Percentiles rank a stretch among this genome's conserved stretches.
phyloP scores from a whole-genome alignment of 2,113 vertebrate species.

The Nothocercus nigrocapillus region DNA sequence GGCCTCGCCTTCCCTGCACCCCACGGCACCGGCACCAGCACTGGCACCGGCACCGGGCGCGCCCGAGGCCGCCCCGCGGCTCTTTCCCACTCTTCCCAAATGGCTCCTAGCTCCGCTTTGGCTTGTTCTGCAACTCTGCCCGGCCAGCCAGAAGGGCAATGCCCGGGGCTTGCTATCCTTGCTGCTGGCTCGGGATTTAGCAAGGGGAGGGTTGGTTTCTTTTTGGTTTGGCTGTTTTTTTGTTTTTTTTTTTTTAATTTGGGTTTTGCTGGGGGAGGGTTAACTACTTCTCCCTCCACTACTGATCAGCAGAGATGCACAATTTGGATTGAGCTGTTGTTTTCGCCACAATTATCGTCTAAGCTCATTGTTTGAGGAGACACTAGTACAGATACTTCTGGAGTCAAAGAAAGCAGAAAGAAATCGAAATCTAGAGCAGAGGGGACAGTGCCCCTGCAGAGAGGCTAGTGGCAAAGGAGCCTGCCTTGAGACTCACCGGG shows the following conservation, averaged over 20 bases:
- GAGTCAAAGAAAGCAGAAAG: slow-evolving; percentile 72
- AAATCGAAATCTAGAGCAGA: slow-evolving; percentile 67
- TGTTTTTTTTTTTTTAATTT: not conserved
- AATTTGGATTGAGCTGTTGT: slow-evolving; percentile 79
- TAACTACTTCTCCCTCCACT: slow-evolving; percentile 29
- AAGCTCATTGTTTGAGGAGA: slow-evolving; percentile 68
- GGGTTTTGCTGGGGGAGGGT: not conserved
- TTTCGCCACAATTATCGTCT: slow-evolving; percentile 63
- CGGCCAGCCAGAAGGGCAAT: slow-evolving; percentile 53
- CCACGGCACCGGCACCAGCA: not conserved
- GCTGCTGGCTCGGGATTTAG: slow-evolving; percentile 27
- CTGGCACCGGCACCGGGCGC: not conserved
- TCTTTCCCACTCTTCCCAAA: slow-evolving; percentile 45
- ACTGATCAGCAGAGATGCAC: slow-evolving; percentile 58
- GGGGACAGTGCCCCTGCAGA: slow-evolving; percentile 63
- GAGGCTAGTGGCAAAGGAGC: slow-evolving; percentile 76
- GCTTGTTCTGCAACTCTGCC: slow-evolving; percentile 49
- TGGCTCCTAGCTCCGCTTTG: slow-evolving; percentile 56
- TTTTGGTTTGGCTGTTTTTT: not conserved
- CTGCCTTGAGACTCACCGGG: slow-evolving; percentile 82
- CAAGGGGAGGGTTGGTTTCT: not conserved
- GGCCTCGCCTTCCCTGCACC: slow-evolving; percentile 30
- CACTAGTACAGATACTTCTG: slow-evolving; percentile 60
- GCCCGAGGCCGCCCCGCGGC: slow-evolving; percentile 37
- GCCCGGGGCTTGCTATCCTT: slow-evolving; percentile 41